These are phyloP conservation scores for Thunnus albacares DNA, from an alignment of 2,797 vertebrate species.

Conservation along the genomic window DNA sequence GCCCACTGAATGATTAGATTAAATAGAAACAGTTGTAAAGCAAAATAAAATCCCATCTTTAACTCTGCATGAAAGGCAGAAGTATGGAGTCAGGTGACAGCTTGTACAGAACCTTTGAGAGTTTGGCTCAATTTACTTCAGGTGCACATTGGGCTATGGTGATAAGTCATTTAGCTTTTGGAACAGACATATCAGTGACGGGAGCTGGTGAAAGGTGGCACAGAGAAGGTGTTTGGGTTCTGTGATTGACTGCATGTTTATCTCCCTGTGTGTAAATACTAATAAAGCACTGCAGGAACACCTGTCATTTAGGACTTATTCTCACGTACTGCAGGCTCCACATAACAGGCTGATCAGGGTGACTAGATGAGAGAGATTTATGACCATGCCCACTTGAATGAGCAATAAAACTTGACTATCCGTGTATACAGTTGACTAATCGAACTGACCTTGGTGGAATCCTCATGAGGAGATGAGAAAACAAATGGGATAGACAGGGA, in stretches of 20 bases:
- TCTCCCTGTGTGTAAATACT: constrained; percentile 7
- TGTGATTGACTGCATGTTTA: constrained; percentile 1
- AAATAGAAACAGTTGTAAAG: constrained; percentile 23
- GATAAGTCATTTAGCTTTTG: neutral
- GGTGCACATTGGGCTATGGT: neutral
- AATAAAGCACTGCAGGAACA: constrained; percentile 14
- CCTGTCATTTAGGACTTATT: constrained; percentile 7
- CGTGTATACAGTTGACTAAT: constrained; percentile 42
- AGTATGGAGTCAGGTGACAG: constrained; percentile 12
- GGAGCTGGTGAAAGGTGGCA: neutral
- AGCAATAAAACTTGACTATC: constrained; percentile 56
- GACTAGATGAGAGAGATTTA: constrained; percentile 38
- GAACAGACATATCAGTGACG: constrained; percentile 5
- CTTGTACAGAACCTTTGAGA: constrained; percentile 10
- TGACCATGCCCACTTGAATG: constrained; percentile 6
- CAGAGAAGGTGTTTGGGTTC: neutral
- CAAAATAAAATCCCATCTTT: constrained; percentile 15
- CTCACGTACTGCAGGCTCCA: neutral
- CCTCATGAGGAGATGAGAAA: constrained; percentile 29
- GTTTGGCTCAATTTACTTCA: constrained; percentile 13
- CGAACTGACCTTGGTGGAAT: constrained; percentile 55
- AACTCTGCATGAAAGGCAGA: neutral
- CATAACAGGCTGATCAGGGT: constrained; percentile 26
- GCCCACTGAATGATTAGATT: neutral
- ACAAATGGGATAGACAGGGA: constrained; percentile 4